Evolutionary conservation across 1,140 invertebrate genomes (phyloP), one percentile per base, ranked within the genome.

Genomic region (Achroia grisella): DNA sequence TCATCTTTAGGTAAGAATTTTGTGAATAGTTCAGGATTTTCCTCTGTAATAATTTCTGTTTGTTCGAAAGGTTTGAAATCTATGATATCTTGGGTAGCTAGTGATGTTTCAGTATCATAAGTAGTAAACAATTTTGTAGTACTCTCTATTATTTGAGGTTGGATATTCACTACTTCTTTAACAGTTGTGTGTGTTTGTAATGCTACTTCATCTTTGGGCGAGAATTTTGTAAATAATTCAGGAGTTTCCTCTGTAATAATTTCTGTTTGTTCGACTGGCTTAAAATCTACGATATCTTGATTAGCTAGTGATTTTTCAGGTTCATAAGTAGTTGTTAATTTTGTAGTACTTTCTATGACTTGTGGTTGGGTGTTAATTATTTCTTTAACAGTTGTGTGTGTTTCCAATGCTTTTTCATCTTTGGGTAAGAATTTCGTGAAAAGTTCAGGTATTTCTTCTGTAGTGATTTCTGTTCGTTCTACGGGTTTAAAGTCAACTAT

Each of bases 181-280:
- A 30, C 58, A 33, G 62, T 28, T 8, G 59, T 31, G 31, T 59
- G 54, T n/a, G 44, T 46, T 45, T 58, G 35, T 36, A 39, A 42
- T 42, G 60, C 71, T 29, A 12, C 67, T 56, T 58, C 67, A 43
- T 59, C 46, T 53, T 66, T 44, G 6, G 29, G 9, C 33, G 46
- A 40, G 29, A 31, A 14, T 12, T 48, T 6, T 33, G 52, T 48
- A n/a, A 62, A 35, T 37, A 23, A 30, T 40, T 53, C 41, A 30
- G 48, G 51, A 45, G 67, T 68, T 60, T 82, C 75, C 15, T 44
- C 54, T 28, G 48, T 28, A 37, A 79, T 42, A 10, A 71, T 36
- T 61, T 74, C 68, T 33, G 57, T 74, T 61, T 72, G 66, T 50
- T 76, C 45, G 44, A 79, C 10, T 1, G 73, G 54, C 44, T 60